Evolutionary conservation across 2,888 invertebrate genomes (phyloP).

Genomic region (Mycalesis mineus): DNA sequence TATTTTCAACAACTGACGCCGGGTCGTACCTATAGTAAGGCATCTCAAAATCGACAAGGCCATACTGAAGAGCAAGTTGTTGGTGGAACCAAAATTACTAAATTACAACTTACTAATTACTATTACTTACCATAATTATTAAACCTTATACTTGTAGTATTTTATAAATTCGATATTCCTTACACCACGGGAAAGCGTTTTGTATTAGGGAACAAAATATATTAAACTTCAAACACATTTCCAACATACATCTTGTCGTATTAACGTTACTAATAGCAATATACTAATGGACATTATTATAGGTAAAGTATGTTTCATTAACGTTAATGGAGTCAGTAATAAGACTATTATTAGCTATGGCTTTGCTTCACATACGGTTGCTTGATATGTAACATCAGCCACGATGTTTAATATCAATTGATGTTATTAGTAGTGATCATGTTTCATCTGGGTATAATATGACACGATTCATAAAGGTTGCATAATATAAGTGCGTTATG

Average conservation of each 20-base stretch:
- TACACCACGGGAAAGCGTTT: no score
- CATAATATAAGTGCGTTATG: no score
- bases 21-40: no score
- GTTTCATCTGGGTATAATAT: not conserved
- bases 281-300: not conserved
- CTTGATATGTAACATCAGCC: not conserved
- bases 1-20: no score
- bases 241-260: not conserved
- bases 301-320: not conserved
- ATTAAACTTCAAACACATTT: not conserved
- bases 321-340: not conserved
- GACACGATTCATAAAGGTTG: not conserved
- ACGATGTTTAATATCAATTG: not conserved
- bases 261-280: not conserved
- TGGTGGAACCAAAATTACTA: no score
- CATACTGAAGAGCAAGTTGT: no score
- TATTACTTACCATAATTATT: no score
- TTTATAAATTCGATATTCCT: no score
- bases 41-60: no score
- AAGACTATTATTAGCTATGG: not conserved
- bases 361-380: not conserved
- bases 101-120: no score
- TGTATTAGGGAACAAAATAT: no score
- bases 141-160: no score
- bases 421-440: not conserved